Evolutionary conservation across 2,888 invertebrate species (phyloP).

Genomic region (Chymomyza fuscimana): DNA sequence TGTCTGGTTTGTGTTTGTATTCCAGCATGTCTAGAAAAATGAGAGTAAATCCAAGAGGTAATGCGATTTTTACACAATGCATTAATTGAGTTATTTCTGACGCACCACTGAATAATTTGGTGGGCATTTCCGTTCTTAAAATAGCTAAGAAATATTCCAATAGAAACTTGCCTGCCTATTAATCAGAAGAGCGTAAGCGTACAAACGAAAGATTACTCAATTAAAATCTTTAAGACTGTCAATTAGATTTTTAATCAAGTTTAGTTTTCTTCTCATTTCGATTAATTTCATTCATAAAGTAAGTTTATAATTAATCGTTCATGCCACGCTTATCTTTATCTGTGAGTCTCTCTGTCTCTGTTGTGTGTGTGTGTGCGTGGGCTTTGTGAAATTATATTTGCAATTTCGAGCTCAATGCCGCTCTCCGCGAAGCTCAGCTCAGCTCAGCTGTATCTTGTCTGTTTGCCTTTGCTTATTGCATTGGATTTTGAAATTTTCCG

Average conservation of each 20-base stretch:
- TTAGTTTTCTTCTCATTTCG: background rate
- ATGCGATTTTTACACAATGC: too few relatives aligned
- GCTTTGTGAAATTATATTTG: background rate
- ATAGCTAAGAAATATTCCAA: too few relatives aligned
- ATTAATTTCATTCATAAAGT: background rate
- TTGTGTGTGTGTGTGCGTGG: slow-evolving; percentile 2
- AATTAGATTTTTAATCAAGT: background rate
- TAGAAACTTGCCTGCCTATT: too few relatives aligned
- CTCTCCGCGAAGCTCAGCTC: too few relatives aligned
- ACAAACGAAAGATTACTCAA: background rate
- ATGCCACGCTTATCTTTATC: background rate
- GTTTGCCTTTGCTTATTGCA: background rate
- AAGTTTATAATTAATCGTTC: background rate
- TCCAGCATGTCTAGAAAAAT: background rate
- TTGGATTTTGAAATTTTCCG: background rate
- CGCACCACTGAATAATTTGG: too few relatives aligned
- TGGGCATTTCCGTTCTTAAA: too few relatives aligned
- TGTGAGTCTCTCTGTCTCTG: background rate
- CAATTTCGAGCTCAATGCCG: background rate
- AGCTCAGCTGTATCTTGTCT: background rate
- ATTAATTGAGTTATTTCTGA: too few relatives aligned
- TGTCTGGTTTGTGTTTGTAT: background rate
- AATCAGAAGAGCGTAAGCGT: too few relatives aligned
- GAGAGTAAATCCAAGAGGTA: background rate
- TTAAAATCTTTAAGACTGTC: background rate